phyloP scores from a whole-genome alignment of 2,888 invertebrate species.

The Habroteleia sp. region DNA sequence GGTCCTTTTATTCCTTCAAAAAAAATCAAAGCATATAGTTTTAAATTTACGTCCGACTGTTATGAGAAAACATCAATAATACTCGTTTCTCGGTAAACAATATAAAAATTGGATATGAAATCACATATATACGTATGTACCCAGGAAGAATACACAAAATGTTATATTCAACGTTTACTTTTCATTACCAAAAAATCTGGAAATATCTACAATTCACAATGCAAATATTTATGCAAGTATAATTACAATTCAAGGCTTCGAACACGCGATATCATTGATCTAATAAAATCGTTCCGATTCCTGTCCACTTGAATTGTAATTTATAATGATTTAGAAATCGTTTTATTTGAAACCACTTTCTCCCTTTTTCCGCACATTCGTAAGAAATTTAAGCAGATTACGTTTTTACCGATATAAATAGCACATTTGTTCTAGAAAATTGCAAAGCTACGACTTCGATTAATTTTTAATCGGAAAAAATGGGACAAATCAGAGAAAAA shows the following conservation, averaged over 20 bases:
- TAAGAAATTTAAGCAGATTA: slow-evolving; percentile 17
- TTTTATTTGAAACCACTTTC: slow-evolving; percentile 33
- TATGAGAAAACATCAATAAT: no score
- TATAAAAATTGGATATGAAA: no score
- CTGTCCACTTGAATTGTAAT: slow-evolving; percentile 6
- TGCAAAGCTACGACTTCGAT: background rate
- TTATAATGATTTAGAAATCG: slow-evolving; percentile 30
- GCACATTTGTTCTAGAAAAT: background rate
- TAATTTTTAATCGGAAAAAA: no score
- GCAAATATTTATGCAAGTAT: slow-evolving; percentile 4
- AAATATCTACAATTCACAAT: background rate
- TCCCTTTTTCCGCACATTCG: slow-evolving; percentile 10
- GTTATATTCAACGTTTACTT: no score
- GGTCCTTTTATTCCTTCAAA: no score
- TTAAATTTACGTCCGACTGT: no score
- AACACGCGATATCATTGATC: slow-evolving; percentile 6
- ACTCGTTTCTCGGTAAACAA: no score
- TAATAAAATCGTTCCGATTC: slow-evolving; percentile 20
- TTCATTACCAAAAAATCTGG: slow-evolving; percentile 1
- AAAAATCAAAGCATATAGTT: no score
- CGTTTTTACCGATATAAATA: slow-evolving; percentile 17
- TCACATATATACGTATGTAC: no score
- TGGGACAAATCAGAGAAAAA: no score
- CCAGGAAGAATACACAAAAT: no score
- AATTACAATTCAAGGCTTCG: slow-evolving; percentile 5